Conservation (phyloP, 2,888 invertebrate genomes). For the Zaprionus bogoriensis region DNA sequence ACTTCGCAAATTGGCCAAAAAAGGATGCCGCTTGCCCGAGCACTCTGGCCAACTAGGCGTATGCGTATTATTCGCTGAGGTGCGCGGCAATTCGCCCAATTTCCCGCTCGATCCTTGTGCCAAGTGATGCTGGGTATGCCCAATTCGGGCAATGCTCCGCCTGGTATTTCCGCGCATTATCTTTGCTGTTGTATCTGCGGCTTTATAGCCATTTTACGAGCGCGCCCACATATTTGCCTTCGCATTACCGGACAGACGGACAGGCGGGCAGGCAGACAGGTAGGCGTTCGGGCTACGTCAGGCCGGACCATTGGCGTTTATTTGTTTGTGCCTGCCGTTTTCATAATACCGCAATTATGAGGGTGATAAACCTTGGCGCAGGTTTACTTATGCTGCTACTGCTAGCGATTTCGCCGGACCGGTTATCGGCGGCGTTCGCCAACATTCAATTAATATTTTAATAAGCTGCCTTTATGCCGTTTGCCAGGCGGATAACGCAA, state of each 20-base stretch:
- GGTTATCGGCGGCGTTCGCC: slow-evolving; percentile 46
- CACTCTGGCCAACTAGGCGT: slow-evolving; percentile 22
- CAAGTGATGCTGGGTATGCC: slow-evolving; percentile 27
- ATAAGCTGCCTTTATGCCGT: slow-evolving; percentile 72
- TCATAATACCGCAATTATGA: slow-evolving; percentile 69
- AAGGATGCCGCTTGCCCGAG: not conserved
- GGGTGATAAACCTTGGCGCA: slow-evolving; percentile 58
- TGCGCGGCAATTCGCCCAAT: no score
- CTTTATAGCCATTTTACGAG: slow-evolving; percentile 70
- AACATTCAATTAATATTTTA: slow-evolving; percentile 79
- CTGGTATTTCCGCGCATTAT: slow-evolving; percentile 39
- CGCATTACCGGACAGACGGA: not conserved
- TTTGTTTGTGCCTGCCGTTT: slow-evolving; percentile 54
- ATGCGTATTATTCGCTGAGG: slow-evolving; percentile 26
- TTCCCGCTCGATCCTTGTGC: no score
- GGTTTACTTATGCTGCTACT: slow-evolving; percentile 33
- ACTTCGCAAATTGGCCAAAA: slow-evolving; percentile 46
- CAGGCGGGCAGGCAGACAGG: not conserved
- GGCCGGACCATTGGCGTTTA: slow-evolving; percentile 13
- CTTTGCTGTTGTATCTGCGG: slow-evolving; percentile 34
- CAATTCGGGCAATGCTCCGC: slow-evolving; percentile 28
- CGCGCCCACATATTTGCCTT: slow-evolving; percentile 33
- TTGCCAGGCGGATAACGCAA: slow-evolving; percentile 69
- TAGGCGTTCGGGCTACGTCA: not conserved
- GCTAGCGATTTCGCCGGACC: slow-evolving; percentile 23